phyloP scores from a whole-genome alignment of 2,113 vertebrate genomes.

The Proterorhinus semilunaris region DNA sequence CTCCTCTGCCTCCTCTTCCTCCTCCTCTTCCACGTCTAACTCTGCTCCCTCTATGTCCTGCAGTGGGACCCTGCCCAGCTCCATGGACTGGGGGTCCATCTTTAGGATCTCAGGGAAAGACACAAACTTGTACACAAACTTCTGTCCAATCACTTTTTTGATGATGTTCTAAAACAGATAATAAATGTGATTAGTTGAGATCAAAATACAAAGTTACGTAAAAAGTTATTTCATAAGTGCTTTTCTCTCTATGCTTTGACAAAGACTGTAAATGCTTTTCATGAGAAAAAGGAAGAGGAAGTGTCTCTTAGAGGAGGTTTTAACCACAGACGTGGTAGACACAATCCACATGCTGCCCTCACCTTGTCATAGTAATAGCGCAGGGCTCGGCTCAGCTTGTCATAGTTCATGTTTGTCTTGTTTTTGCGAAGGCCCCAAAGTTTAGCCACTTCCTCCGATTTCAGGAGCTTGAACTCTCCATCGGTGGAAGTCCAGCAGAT shows the following conservation, averaged over 20 bases:
- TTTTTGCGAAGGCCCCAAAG: constrained; percentile 97
- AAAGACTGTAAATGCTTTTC: background rate
- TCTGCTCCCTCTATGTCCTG: constrained; percentile 80
- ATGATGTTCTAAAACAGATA: constrained; percentile 88
- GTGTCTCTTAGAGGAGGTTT: constrained; percentile 33
- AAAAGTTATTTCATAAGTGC: too few relatives aligned
- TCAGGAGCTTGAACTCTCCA: constrained; percentile 97
- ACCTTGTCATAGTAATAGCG: constrained; percentile 99
- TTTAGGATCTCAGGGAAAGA: constrained; percentile 96
- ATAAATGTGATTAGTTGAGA: background rate
- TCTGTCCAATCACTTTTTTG: constrained; percentile 97
- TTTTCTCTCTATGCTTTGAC: background rate
- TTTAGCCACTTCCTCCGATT: constrained; percentile 96
- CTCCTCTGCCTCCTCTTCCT: constrained; percentile 80
- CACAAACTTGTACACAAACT: constrained; percentile 98
- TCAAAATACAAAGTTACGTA: too few relatives aligned
- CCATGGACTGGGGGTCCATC: constrained; percentile 89
- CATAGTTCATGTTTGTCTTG: constrained; percentile 98
- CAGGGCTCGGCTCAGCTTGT: constrained; percentile 94
- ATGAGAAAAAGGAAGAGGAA: constrained; percentile 57
- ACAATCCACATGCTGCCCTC: constrained; percentile 5
- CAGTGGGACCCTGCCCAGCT: constrained; percentile 85
- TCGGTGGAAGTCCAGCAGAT: constrained; percentile 97
- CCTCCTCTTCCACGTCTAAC: constrained; percentile 81
- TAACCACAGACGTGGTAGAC: background rate